Evolutionary conservation across 2,797 vertebrate genomes (phyloP), one percentile per base, ranked within the genome.

Genomic region (Paramormyrops hopkinsi): DNA sequence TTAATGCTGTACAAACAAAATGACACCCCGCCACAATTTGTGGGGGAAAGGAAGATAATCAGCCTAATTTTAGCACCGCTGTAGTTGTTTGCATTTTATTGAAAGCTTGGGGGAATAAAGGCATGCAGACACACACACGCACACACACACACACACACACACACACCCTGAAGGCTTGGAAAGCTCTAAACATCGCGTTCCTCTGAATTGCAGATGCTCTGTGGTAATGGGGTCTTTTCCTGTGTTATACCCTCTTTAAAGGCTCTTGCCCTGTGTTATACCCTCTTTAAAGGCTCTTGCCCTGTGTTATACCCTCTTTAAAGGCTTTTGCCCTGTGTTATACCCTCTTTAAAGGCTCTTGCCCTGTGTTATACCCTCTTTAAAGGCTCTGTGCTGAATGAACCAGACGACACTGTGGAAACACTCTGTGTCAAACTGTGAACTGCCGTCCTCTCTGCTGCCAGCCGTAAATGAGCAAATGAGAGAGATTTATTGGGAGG

Each of bases 171-270:
- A 83, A 90, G 93, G 93, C 93, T 93, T 86, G 91, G 89, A 29
- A 29, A 56, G 46, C 91, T 92, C 92, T 73, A 37, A 37, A 91
- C 92, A 4, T 22, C 92, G 90, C 92, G 88, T 94, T 92, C 41
- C 19, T n/a, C 41, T 82, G 37, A 91, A 93, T 93, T 95, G 94
- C 94, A 95, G 95, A 95, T 96, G 94, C 95, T 95, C 94, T 90
- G 91, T 84, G 65, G 91, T 94, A 95, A 95, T 94, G 91, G 91
- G 89, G 93, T 95, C 93, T 94, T 93, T 91, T 92, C 91, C 84
- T 93, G 94, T 91, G 92, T 94, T 93, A 94, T 93, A 91, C 93
- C 92, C 90, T 69, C 91, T 56, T n/a, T 6, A 29, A 29, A 29
- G 29, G 29, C 29, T 29, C 29, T 29, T 29, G 29, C 29, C 29